Evolutionary conservation across 2,797 vertebrate species (phyloP).

Genomic region (Holocentrus rufus): DNA sequence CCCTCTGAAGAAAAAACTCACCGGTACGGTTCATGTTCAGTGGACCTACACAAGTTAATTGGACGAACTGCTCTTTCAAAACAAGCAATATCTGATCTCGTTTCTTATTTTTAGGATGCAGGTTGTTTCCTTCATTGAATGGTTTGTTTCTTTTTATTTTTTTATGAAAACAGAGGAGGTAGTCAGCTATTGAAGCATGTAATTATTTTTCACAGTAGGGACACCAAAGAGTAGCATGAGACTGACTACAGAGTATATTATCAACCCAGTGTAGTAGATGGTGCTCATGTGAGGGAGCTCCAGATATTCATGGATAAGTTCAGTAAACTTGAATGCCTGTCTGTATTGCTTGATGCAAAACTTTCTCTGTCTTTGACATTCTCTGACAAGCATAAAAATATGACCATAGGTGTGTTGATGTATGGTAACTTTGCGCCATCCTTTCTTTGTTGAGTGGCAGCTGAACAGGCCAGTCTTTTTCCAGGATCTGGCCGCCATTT

Average conservation of each 20-base stretch:
- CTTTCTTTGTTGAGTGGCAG: too few species aligned
- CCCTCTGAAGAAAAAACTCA: too few species aligned
- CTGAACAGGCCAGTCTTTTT: too few species aligned
- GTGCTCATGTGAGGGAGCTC: not conserved
- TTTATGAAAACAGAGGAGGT: slow-evolving; percentile 24
- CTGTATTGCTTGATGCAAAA: too few species aligned
- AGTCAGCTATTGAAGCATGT: slow-evolving; percentile 38
- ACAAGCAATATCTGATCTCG: slow-evolving; percentile 7
- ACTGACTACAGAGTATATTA: slow-evolving; percentile 21
- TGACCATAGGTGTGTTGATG: too few species aligned
- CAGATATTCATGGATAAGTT: too few species aligned
- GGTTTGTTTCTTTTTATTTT: slow-evolving; percentile 8
- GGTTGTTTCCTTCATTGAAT: slow-evolving; percentile 2
- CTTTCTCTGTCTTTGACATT: too few species aligned
- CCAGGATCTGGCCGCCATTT: too few species aligned
- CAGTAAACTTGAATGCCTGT: too few species aligned
- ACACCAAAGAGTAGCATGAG: slow-evolving; percentile 30
- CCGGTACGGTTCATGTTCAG: not conserved
- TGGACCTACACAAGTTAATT: slow-evolving; percentile 9
- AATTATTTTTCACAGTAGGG: slow-evolving; percentile 37
- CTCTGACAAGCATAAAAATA: too few species aligned
- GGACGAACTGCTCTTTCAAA: not conserved
- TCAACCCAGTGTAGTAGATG: not conserved
- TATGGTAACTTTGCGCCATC: too few species aligned
- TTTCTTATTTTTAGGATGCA: slow-evolving; percentile 16